Evolutionary conservation across 2,113 vertebrate species (phyloP).

Genomic region (Mionectes macconnelli): DNA sequence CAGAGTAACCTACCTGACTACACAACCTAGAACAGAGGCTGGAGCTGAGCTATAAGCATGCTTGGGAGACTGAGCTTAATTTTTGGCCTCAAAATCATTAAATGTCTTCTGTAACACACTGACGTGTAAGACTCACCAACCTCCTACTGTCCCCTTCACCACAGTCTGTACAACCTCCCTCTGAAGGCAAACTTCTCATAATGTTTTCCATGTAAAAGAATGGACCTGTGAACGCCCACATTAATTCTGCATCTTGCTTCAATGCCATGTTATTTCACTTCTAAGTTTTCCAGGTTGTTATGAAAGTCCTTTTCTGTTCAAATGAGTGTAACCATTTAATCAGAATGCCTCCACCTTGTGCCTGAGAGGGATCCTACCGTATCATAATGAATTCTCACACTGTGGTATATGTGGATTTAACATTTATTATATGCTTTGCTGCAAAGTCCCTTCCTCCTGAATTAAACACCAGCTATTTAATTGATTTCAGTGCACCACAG

Average conservation of each 20-base stretch:
- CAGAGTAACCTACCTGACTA: background rate
- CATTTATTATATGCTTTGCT: constrained; percentile 6
- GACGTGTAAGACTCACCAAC: accelerated
- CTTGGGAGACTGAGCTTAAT: background rate
- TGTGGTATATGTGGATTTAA: constrained; percentile 31
- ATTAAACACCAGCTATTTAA: constrained; percentile 26
- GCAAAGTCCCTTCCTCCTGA: constrained; percentile 19
- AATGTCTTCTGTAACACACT: background rate
- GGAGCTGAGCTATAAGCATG: background rate
- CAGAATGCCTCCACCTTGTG: background rate
- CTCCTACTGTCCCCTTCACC: background rate
- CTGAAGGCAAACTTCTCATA: background rate
- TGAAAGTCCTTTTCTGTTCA: constrained; percentile 15
- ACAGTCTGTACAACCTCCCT: background rate
- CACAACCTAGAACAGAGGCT: background rate
- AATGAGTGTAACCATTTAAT: constrained; percentile 22
- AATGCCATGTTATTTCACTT: background rate
- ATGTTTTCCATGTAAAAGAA: background rate
- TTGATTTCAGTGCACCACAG: constrained; percentile 38
- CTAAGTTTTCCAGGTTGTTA: constrained; percentile 17
- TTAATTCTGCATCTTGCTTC: background rate
- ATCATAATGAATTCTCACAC: constrained; percentile 44
- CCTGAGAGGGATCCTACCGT: constrained; percentile 7
- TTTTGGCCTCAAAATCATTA: background rate
- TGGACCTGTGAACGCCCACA: accelerated